These are phyloP conservation scores for Conger conger DNA, from an alignment of 2,113 vertebrate genomes.

Conservation along the genomic window DNA sequence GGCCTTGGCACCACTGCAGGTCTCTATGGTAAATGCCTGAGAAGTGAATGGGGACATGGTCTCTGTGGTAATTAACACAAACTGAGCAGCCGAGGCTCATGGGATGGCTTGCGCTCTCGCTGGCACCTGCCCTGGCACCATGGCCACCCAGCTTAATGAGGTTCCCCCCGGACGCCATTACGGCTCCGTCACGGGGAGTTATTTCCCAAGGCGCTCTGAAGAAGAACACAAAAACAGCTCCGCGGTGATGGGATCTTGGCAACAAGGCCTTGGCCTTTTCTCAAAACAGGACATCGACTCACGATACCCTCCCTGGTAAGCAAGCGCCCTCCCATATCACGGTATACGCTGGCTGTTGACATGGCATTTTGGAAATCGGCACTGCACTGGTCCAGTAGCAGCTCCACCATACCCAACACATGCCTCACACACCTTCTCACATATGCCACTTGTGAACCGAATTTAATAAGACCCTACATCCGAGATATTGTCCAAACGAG, in stretches of 20 bases:
- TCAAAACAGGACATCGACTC: neutral
- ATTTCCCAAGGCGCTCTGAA: neutral
- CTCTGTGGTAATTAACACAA: constrained; percentile 7
- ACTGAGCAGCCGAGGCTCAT: neutral
- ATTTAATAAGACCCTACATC: neutral
- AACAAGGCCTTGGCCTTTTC: neutral
- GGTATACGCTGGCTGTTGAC: no score
- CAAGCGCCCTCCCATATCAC: no score
- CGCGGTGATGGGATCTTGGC: neutral
- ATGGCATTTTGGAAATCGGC: no score
- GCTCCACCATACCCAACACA: no score
- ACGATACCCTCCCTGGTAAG: neutral
- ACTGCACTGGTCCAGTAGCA: no score
- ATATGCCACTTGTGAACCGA: neutral
- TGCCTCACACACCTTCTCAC: neutral
- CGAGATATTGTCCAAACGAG: neutral
- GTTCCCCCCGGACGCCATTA: neutral
- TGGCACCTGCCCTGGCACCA: neutral
- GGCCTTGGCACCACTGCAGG: neutral
- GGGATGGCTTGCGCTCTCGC: neutral
- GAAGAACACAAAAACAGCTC: neutral
- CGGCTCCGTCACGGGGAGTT: neutral
- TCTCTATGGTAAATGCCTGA: neutral
- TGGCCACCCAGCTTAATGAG: constrained; percentile 1
- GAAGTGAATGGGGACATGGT: neutral